phyloP scores from a whole-genome alignment of 2,888 invertebrate genomes.

The Polymixis lichenea region DNA sequence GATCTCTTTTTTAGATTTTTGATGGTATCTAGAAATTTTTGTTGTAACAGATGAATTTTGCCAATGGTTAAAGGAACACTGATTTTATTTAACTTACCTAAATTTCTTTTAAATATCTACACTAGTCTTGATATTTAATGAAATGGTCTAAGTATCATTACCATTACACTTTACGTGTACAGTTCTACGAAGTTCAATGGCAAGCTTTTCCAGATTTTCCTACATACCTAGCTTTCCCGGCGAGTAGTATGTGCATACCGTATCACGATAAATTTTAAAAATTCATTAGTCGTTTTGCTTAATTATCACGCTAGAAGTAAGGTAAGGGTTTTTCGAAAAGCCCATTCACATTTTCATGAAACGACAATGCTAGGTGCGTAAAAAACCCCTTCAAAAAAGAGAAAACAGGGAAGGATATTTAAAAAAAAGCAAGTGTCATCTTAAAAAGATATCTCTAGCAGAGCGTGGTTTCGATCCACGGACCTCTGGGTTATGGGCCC shows the following conservation, averaged over 20 bases:
- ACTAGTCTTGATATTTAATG: background rate
- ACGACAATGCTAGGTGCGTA: background rate
- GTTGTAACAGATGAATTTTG: background rate
- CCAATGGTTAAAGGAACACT: background rate
- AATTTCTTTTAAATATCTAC: background rate
- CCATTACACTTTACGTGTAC: background rate
- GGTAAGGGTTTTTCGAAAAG: background rate
- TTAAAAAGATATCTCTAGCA: constrained; percentile 83
- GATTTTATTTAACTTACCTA: background rate
- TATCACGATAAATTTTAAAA: background rate
- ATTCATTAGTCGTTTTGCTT: background rate
- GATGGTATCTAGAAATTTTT: background rate
- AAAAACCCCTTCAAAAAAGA: background rate
- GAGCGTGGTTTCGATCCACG: constrained; percentile 97
- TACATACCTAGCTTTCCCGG: background rate
- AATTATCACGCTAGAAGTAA: background rate
- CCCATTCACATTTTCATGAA: background rate
- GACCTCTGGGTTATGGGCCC: constrained; percentile 97
- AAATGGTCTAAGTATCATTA: background rate
- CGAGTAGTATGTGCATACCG: background rate
- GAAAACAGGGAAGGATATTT: background rate
- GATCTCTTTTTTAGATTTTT: background rate
- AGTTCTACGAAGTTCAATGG: background rate
- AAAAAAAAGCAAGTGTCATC: background rate
- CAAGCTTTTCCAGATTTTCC: background rate